Base-by-base conservation (phyloP, 2,113 vertebrate species). In the Percopsis transmontana region DNA sequence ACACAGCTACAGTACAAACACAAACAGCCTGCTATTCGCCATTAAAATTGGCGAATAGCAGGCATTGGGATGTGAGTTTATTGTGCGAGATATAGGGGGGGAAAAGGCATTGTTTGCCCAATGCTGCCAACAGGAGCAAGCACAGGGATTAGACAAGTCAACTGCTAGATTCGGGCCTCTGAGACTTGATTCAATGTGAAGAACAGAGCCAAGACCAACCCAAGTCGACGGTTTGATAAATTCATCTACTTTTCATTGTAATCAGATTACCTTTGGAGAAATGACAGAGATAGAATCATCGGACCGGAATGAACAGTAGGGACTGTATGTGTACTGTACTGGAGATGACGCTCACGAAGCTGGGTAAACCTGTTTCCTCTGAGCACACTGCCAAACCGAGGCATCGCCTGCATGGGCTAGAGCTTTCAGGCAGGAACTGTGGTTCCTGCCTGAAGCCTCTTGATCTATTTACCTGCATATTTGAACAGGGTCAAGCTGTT, bases 381-480 rank as follows among this genome's bases (percentile, higher is more conserved):
- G 21, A 12, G 12, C 23, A 38, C 18, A 2, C 20, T 27, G 51
- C 13, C 51, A 24, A 54, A 21, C 18, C 13, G 51, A 16, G 1
- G 24, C 15, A 8, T 38, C 13, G 24, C 27, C 27, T 33, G 27
- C 27, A 24, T 1, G 23, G 2, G 24, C 27, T 4, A 9, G 8
- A 10, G 54, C 16, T 39, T 56, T 6, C 54, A 19, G 33, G n/a
- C 19, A 18, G 27, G 27, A 33, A 33, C 27, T 6, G 5, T 6
- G 27, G 48, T n/a, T n/a, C n/a, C 10, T n/a, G 4, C 23, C 50
- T 21, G 13, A 24, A n/a, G 16, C 11, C 44, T 47, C 19, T 40
- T 40, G 19, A 58, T 58, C 14, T 58, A 6, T 38, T 53, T 10
- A 13, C 48, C 54, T 51, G 57, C 45, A 41, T 38, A 65, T 55